phyloP scores from a whole-genome alignment of 2,888 invertebrate species.

The Sesia bembeciformis region DNA sequence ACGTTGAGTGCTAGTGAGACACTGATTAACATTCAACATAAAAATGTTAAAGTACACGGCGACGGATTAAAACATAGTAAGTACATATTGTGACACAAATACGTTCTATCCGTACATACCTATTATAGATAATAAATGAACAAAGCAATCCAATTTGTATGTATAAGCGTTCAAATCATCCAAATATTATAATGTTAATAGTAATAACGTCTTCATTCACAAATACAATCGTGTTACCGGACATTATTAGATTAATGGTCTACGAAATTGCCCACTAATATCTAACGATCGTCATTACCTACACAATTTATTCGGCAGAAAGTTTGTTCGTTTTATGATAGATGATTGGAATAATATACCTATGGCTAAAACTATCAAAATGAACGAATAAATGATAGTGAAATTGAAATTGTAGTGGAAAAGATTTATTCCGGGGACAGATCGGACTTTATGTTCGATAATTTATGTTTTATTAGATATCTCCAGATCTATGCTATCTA shows the following conservation, averaged over 20 bases:
- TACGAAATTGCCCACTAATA: conserved; percentile 50
- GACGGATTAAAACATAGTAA: too few relatives aligned
- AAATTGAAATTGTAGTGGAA: too few relatives aligned
- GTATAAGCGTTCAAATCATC: not conserved
- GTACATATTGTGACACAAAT: too few relatives aligned
- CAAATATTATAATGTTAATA: conserved; percentile 8
- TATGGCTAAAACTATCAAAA: not conserved
- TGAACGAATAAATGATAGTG: not conserved
- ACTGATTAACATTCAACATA: too few relatives aligned
- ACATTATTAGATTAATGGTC: conserved; percentile 53
- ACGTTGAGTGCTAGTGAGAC: too few relatives aligned
- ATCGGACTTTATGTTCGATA: too few relatives aligned
- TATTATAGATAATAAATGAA: conserved; percentile 1
- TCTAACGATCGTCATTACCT: conserved; percentile 32
- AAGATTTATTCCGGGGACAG: too few relatives aligned
- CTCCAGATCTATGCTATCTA: too few relatives aligned
- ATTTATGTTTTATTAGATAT: too few relatives aligned
- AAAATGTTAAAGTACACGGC: too few relatives aligned
- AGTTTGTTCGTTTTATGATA: not conserved
- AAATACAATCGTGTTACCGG: conserved; percentile 18
- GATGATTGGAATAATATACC: not conserved
- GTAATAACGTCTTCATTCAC: conserved; percentile 5
- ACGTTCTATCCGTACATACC: too few relatives aligned
- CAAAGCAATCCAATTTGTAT: conserved; percentile 17
- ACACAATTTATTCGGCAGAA: not conserved